A percentile compares a stretch with the other conserved stretches of the same genome.
These are phyloP conservation scores for Rhagium mordax DNA, from an alignment of 2,888 invertebrate species.

Conservation along the genomic window DNA sequence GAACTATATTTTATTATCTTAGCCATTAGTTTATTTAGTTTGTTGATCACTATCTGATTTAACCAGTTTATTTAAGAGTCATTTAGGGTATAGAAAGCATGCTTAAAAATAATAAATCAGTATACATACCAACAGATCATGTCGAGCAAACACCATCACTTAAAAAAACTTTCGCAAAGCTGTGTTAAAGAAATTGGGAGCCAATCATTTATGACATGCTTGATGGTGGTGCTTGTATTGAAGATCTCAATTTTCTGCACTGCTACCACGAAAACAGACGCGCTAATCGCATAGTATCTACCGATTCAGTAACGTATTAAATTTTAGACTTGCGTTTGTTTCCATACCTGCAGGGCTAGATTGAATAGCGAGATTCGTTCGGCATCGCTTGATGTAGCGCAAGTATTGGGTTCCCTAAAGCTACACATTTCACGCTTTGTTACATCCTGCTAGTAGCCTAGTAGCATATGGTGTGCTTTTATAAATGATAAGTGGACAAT, in stretches of 20 bases:
- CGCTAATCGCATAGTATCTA: background rate
- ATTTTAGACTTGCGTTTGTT: background rate
- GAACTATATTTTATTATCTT: conserved; percentile 8
- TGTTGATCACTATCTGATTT: conserved; percentile 29
- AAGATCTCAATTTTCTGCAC: conserved; percentile 30
- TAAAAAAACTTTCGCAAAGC: conserved; percentile 45
- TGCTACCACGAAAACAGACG: background rate
- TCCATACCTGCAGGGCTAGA: background rate
- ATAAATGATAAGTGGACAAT: too few relatives aligned
- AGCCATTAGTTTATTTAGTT: conserved; percentile 16
- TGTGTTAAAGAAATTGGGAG: conserved; percentile 38
- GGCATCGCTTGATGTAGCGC: background rate
- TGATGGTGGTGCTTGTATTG: conserved; percentile 36
- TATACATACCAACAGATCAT: conserved; percentile 47
- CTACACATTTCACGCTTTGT: background rate
- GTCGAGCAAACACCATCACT: conserved; percentile 37
- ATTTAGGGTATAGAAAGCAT: conserved; percentile 20
- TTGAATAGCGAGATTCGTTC: background rate
- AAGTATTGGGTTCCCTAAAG: background rate
- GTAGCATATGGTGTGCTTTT: too few relatives aligned
- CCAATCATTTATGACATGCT: conserved; percentile 41
- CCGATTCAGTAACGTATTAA: background rate
- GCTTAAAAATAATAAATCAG: conserved; percentile 39
- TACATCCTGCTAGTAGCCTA: background rate
- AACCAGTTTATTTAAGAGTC: conserved; percentile 19